Conservation (phyloP, 2,113 vertebrate species). For the Manacus vitellinus region DNA sequence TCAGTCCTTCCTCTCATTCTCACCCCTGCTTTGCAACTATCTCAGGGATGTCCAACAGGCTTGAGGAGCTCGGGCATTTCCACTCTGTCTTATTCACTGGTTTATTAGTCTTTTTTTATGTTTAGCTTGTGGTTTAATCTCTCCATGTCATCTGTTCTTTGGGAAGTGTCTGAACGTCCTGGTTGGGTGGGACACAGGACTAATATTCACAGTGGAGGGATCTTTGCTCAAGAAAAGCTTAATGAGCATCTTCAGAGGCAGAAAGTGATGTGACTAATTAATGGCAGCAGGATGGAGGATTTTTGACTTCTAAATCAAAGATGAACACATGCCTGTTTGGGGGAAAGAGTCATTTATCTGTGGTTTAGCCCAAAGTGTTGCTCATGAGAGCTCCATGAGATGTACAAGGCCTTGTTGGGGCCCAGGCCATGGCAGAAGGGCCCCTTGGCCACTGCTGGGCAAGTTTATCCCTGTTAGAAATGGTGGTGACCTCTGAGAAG, state of each 20-base stretch:
- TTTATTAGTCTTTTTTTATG: not conserved
- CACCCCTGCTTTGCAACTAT: not conserved
- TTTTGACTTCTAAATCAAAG: not conserved
- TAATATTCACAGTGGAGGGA: not conserved
- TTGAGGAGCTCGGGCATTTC: not conserved
- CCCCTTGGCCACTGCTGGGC: not conserved
- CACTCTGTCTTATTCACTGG: not conserved
- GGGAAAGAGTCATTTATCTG: not conserved
- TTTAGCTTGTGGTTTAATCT: not conserved
- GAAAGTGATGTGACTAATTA: not conserved
- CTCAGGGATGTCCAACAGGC: not conserved
- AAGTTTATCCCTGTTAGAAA: not conserved
- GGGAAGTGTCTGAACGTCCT: not conserved
- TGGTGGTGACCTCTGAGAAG: not conserved
- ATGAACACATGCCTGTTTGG: fast-evolving
- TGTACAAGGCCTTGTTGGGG: not conserved
- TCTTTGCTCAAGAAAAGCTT: slow-evolving; percentile 1
- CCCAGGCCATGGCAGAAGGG: not conserved
- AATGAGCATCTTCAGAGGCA: slow-evolving; percentile 11
- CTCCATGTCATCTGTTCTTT: not conserved
- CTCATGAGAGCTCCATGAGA: not conserved
- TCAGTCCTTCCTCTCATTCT: not conserved
- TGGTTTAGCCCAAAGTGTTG: not conserved
- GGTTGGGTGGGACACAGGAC: not conserved
- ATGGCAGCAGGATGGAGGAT: not conserved